Evolutionary conservation across 2,113 vertebrate species (phyloP), one percentile per base, ranked within the genome.

Genomic region (Coracopsis vasa): DNA sequence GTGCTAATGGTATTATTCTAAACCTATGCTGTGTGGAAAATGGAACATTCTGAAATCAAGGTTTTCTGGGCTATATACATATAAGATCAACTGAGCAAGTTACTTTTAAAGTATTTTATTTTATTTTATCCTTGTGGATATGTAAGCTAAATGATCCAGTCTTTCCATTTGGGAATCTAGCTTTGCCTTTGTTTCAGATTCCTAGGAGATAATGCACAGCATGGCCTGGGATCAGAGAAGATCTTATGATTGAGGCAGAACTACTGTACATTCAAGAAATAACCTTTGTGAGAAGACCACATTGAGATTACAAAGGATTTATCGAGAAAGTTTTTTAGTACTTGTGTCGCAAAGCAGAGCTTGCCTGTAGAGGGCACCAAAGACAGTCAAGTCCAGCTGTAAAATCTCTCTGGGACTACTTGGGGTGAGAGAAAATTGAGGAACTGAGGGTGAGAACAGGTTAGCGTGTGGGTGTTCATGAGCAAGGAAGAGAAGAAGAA

Each of bases 351-450:
- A 35, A 85, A 90, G 6, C 61, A 18, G 24, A 85, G 16, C 25
- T 77, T 80, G 77, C 95, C 96, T 66, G 37, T 92, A 98, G 97
- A 42, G 97, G 97, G 95, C 97, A 95, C 92, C 95, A 96, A 31
- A 97, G 97, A 84, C 92, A 90, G 75, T 24, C 61, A 37, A 75
- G 74, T 95, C 56, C 87, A 29, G 73, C 20, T 5, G 1, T 18
- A 51, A 33, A 29, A 39, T 21, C 17, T 12, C 23, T 6, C 29
- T 1, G 0, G 29, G 13, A 16, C 25, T 21, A 0, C 10, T 42
- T 14, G 0, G 19, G 14, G 6, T 20, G 41, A 45, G 37, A 18
- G 17, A 51, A 74, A 67, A 35, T 0, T 4, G 5, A 17, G 50
- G 51, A 13, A 6, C 42, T 13, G 6, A 11, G 21, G 31, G 9